phyloP scores from a whole-genome alignment of 1,140 invertebrate species.

The Trachymyrmex cornetzi region DNA sequence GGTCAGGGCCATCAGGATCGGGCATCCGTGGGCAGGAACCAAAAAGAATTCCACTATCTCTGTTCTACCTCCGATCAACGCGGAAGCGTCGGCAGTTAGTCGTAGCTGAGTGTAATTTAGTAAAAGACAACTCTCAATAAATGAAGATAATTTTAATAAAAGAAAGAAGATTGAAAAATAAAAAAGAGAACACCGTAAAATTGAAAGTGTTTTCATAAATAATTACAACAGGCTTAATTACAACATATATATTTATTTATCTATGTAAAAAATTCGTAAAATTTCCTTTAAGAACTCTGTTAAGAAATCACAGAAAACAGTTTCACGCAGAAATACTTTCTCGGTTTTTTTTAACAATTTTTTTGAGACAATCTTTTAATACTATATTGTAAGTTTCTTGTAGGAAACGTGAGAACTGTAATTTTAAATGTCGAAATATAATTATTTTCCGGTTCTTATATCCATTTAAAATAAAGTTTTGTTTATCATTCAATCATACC shows the following conservation, averaged over 20 bases:
- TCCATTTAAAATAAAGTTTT: neutral
- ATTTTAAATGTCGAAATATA: neutral
- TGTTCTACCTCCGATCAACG: constrained; percentile 24
- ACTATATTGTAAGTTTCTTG: neutral
- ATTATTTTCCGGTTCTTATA: neutral
- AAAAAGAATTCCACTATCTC: constrained; percentile 48
- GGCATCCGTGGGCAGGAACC: constrained; percentile 37
- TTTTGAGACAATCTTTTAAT: neutral
- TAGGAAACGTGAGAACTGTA: neutral
- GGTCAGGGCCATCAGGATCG: constrained; percentile 60
- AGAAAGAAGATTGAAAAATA: neutral
- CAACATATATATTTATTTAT: neutral
- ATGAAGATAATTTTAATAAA: neutral
- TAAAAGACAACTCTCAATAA: neutral
- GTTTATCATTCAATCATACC: neutral
- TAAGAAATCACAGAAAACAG: neutral
- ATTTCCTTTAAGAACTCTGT: neutral
- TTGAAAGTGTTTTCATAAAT: neutral
- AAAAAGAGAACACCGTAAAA: constrained; percentile 12
- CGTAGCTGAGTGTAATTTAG: constrained; percentile 6
- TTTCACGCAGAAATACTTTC: neutral
- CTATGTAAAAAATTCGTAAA: neutral
- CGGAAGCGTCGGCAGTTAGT: constrained; percentile 46
- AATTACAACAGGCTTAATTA: neutral
- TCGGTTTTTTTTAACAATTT: neutral